These are phyloP conservation scores for Eudemis profundana DNA, from an alignment of 2,888 invertebrate genomes.

Conservation along the genomic window DNA sequence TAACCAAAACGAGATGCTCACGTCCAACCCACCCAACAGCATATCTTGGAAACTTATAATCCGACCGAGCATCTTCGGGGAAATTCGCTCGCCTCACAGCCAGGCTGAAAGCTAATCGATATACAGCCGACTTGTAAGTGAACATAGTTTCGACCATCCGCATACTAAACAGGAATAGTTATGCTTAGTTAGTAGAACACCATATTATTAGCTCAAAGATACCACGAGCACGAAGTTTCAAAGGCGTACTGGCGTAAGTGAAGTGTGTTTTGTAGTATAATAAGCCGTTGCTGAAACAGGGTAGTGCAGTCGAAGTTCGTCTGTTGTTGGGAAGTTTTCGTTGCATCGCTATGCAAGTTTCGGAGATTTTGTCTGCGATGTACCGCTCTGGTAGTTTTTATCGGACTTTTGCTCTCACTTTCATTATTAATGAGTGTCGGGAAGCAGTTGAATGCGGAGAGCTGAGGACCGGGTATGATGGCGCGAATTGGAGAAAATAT, in stretches of 20 bases:
- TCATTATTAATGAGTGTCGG: too few relatives aligned
- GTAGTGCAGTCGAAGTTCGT: slow-evolving; percentile 48
- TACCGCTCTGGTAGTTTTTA: slow-evolving; percentile 12
- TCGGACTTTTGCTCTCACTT: slow-evolving; percentile 53
- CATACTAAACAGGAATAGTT: slow-evolving; percentile 53
- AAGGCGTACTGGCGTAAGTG: neutral
- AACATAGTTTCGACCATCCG: slow-evolving; percentile 54
- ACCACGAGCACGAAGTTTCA: slow-evolving; percentile 43
- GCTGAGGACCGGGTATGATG: too few relatives aligned
- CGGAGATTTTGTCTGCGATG: slow-evolving; percentile 19
- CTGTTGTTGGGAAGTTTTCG: slow-evolving; percentile 46
- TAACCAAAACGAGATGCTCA: neutral
- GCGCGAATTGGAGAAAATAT: too few relatives aligned
- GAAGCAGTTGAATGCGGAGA: too few relatives aligned
- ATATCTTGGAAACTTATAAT: slow-evolving; percentile 29
- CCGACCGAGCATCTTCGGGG: slow-evolving; percentile 15
- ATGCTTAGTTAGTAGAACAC: slow-evolving; percentile 57
- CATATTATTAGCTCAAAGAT: slow-evolving; percentile 64
- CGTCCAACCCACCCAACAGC: slow-evolving; percentile 8
- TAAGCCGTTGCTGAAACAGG: neutral
- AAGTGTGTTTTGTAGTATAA: neutral
- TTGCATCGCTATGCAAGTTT: slow-evolving; percentile 48
- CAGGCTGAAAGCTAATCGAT: slow-evolving; percentile 44
- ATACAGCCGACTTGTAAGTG: slow-evolving; percentile 45
- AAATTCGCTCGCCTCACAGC: slow-evolving; percentile 2